Evolutionary conservation across 2,888 invertebrate genomes (phyloP).

Genomic region (Azorinus chamasolen): DNA sequence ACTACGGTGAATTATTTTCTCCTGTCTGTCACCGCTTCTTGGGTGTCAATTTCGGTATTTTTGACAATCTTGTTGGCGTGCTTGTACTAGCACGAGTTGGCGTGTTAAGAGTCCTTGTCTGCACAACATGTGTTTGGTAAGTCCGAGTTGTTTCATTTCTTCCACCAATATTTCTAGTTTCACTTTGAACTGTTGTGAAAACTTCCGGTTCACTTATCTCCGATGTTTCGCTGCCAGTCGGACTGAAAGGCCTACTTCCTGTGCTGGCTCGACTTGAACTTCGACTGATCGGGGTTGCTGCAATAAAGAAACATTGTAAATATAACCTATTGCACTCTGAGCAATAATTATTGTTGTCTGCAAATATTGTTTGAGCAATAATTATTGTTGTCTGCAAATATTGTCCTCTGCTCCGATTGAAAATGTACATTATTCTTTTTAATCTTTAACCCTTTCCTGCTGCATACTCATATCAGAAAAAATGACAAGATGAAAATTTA

Average conservation of each 20-base stretch:
- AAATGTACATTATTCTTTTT: no score
- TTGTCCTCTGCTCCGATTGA: no score
- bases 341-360: neutral
- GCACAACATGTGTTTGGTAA: constrained; percentile 83
- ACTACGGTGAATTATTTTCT: constrained; percentile 26
- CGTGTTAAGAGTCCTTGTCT: constrained; percentile 75
- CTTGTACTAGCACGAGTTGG: constrained; percentile 62
- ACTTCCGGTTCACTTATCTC: constrained; percentile 82
- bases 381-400: neutral
- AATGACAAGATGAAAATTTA: no score
- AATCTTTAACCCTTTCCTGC: no score
- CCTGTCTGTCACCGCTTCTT: constrained; percentile 57
- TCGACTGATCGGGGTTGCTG: constrained; percentile 74
- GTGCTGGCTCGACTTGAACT: constrained; percentile 89
- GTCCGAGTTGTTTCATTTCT: constrained; percentile 83
- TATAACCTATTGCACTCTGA: no score
- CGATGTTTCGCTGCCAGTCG: constrained; percentile 93
- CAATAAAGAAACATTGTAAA: constrained; percentile 18
- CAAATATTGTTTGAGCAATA: neutral
- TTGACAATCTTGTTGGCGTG: constrained; percentile 74
- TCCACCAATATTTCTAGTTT: constrained; percentile 80
- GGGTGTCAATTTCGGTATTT: constrained; percentile 80
- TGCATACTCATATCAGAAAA: no score
- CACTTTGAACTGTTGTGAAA: constrained; percentile 83
- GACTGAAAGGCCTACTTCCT: constrained; percentile 93